Conservation (phyloP, 2,113 vertebrate genomes). For the Abramis brama region DNA sequence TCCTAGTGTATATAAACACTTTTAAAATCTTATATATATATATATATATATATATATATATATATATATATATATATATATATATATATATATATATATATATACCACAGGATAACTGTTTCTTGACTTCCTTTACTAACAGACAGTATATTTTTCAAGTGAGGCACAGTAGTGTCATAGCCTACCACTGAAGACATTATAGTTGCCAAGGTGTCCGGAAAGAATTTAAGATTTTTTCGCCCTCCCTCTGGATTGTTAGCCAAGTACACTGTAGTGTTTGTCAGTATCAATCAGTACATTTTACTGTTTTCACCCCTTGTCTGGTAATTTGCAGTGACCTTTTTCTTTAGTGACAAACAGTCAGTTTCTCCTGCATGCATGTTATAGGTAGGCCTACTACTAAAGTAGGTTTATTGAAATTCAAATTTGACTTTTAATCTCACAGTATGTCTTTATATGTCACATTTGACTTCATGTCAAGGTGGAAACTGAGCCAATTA, state of each 20-base stretch:
- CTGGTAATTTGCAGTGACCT: neutral
- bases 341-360: neutral
- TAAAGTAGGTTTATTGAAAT: neutral
- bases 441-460: neutral
- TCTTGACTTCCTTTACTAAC: neutral
- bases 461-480: neutral
- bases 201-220: conserved; percentile 15
- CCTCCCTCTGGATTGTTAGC: neutral
- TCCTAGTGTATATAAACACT: neutral
- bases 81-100: no score
- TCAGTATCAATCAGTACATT: neutral
- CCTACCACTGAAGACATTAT: neutral
- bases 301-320: neutral
- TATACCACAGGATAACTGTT: neutral
- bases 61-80: no score
- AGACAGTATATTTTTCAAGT: neutral
- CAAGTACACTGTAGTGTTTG: neutral
- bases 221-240: neutral
- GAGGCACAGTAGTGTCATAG: neutral
- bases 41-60: no score
- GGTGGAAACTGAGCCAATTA: neutral
- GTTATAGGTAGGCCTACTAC: no score
- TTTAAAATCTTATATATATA: neutral
- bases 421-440: neutral
- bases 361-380: no score